Percentiles rank a stretch among this genome's conserved stretches.
Conservation (phyloP, 2,888 invertebrate species). For the Trilocha varians region DNA sequence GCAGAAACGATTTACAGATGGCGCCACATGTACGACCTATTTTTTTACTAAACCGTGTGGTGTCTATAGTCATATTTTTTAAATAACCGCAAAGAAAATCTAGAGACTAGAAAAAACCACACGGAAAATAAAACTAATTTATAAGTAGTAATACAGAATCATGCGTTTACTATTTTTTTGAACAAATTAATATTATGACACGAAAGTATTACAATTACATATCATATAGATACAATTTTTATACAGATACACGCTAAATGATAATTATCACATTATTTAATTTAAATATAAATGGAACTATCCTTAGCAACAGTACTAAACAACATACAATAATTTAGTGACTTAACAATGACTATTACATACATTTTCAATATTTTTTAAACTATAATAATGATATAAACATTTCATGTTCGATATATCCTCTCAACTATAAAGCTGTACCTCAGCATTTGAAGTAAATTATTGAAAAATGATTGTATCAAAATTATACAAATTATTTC, state of each 20-base stretch:
- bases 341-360: conserved; percentile 50
- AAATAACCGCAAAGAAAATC: not conserved
- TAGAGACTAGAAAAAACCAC: conserved; percentile 39
- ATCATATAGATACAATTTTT: conserved; percentile 33
- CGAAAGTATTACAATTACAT: conserved; percentile 39
- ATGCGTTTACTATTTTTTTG: not conserved
- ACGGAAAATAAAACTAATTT: conserved; percentile 12
- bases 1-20: not conserved
- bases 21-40: not conserved
- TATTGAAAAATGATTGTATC: too few species aligned
- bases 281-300: conserved; percentile 26
- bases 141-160: conserved; percentile 7
- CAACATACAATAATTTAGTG: conserved; percentile 60
- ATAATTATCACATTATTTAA: conserved; percentile 58
- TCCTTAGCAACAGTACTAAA: conserved; percentile 40
- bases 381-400: not conserved
- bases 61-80: conserved; percentile 17
- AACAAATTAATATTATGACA: conserved; percentile 40
- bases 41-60: conserved; percentile 17
- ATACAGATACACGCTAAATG: conserved; percentile 31
- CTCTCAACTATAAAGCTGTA: too few species aligned
- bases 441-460: too few species aligned
- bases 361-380: conserved; percentile 9
- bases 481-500: too few species aligned
- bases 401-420: conserved; percentile 2